These are phyloP conservation scores for Dynastes maya DNA, from an alignment of 2,888 invertebrate species.

Conservation along the genomic window DNA sequence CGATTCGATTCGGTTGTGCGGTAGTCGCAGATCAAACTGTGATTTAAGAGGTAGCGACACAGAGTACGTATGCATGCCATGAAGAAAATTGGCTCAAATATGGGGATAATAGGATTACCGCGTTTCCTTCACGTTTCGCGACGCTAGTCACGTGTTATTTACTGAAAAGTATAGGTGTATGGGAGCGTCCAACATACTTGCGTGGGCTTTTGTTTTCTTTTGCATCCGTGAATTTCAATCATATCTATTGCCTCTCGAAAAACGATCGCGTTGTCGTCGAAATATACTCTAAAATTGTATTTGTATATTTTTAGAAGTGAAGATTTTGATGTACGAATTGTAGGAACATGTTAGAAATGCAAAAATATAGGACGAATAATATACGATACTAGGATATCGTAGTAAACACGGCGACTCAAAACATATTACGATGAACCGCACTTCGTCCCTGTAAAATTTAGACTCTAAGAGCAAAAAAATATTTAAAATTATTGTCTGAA, in stretches of 20 bases:
- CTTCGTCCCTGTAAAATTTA: no score
- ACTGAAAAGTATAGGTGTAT: conserved; percentile 35
- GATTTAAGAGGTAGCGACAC: conserved; percentile 34
- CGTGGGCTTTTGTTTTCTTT: conserved; percentile 29
- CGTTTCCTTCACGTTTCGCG: conserved; percentile 25
- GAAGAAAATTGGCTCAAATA: conserved; percentile 47
- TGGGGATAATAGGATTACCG: conserved; percentile 47
- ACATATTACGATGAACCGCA: no score
- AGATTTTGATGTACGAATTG: no score
- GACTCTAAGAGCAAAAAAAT: no score
- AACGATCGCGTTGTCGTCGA: not conserved
- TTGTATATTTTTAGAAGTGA: not conserved
- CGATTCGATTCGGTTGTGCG: conserved; percentile 15
- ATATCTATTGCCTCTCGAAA: not conserved
- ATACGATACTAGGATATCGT: no score
- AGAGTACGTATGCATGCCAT: conserved; percentile 42
- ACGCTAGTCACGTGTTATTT: conserved; percentile 50
- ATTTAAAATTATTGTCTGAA: no score
- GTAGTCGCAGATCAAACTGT: conserved; percentile 41
- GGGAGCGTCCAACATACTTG: conserved; percentile 8
- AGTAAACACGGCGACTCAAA: no score
- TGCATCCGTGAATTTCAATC: conserved; percentile 31
- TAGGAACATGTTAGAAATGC: no score
- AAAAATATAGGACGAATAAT: no score
- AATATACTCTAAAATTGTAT: not conserved